Conservation (phyloP, 2,113 vertebrate genomes). For the Chrysemys picta region DNA sequence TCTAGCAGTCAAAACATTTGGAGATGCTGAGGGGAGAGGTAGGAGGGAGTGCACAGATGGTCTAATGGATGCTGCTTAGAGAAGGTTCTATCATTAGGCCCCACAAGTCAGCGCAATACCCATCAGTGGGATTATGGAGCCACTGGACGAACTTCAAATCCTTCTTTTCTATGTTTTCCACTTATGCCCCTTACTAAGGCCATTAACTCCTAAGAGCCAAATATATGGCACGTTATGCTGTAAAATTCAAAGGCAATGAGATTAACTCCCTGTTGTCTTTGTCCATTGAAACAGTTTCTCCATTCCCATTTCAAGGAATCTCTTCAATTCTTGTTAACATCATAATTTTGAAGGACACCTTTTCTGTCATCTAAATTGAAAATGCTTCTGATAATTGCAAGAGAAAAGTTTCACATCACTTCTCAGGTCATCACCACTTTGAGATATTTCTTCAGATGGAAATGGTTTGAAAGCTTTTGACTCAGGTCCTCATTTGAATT, state of each 20-base stretch:
- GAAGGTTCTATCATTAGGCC: neutral
- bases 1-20: neutral
- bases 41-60: neutral
- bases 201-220: conserved; percentile 2
- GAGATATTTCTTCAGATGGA: conserved; percentile 29
- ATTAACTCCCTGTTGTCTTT: conserved; percentile 15
- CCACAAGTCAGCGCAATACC: neutral
- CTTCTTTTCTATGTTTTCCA: neutral
- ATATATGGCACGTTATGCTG: neutral
- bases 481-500: neutral
- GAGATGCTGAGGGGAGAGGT: neutral
- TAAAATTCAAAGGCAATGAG: conserved; percentile 9
- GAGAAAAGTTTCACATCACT: conserved; percentile 9
- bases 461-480: neutral
- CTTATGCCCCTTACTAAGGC: neutral
- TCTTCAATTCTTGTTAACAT: conserved; percentile 23
- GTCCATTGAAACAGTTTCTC: conserved; percentile 49
- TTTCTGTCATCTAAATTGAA: conserved; percentile 44
- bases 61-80: neutral
- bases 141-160: neutral
- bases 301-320: conserved; percentile 25
- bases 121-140: neutral
- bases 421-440: neutral
- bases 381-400: conserved; percentile 28
- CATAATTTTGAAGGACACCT: conserved; percentile 37